Conservation (phyloP, 92 coral and sea anemone species). For the Actinostola sp. region DNA sequence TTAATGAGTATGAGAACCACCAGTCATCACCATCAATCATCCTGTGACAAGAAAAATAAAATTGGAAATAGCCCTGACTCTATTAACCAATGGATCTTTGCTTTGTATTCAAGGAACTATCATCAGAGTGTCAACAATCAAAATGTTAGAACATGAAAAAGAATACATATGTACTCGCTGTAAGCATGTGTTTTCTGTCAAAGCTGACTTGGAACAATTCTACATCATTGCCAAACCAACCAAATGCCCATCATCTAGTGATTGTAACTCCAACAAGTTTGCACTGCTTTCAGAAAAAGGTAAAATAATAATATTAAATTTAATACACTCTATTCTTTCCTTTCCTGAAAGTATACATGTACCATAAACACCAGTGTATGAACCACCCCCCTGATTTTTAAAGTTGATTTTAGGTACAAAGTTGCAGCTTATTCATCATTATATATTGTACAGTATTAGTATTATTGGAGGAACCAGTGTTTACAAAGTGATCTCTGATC, state of each 20-base stretch:
- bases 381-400: no score
- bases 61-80: background rate
- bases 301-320: conserved; percentile 2
- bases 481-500: no score
- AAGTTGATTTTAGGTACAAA: no score
- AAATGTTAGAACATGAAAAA: conserved; percentile 85
- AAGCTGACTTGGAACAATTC: conserved; percentile 93
- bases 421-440: no score
- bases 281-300: conserved; percentile 85
- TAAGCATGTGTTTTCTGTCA: conserved; percentile 80
- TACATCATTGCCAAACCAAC: conserved; percentile 90
- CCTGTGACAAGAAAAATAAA: no score
- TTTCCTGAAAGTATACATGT: no score
- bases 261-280: conserved; percentile 83
- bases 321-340: no score
- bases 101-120: conserved; percentile 68
- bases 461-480: no score
- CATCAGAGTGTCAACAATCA: conserved; percentile 85
- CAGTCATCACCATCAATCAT: no score
- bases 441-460: no score
- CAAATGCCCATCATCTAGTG: conserved; percentile 78
- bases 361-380: no score
- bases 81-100: background rate
- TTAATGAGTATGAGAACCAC: no score
- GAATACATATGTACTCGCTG: conserved; percentile 87